A percentile compares a stretch with the other conserved stretches of the same genome.
Conservation (phyloP, 2,888 invertebrate genomes). For the Meiosimyza decipiens region DNA sequence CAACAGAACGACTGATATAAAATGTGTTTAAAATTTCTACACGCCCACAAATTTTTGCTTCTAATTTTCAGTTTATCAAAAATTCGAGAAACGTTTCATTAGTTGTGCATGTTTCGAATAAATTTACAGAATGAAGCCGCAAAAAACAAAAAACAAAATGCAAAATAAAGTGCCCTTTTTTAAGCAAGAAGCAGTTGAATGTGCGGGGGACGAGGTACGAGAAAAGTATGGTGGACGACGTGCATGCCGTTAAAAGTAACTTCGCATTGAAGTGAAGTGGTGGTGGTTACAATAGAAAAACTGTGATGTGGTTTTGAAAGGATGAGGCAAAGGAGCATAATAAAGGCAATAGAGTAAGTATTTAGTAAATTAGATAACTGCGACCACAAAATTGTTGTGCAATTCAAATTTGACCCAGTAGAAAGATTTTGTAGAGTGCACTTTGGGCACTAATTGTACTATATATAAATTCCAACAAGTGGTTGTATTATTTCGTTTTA, state of each 20-base stretch:
- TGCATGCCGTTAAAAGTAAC: not conserved
- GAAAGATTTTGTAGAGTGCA: not conserved
- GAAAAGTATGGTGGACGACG: slow-evolving; percentile 17
- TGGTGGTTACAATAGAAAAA: not conserved
- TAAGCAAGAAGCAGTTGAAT: slow-evolving; percentile 22
- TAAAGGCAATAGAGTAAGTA: not conserved
- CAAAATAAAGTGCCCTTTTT: slow-evolving; percentile 43
- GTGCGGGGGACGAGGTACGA: slow-evolving; percentile 43
- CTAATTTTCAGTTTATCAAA: slow-evolving; percentile 55
- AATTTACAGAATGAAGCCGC: slow-evolving; percentile 46
- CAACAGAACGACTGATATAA: not conserved
- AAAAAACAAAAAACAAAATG: not conserved
- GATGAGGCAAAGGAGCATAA: not conserved
- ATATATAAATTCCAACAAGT: no score
- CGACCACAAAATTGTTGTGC: slow-evolving; percentile 15
- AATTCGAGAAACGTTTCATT: slow-evolving; percentile 62
- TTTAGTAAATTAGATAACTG: slow-evolving; percentile 28
- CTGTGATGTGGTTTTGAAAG: not conserved
- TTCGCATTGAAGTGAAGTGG: slow-evolving; percentile 1
- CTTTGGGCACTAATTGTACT: no score
- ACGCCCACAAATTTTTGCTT: slow-evolving; percentile 12
- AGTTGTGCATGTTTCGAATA: slow-evolving; percentile 64
- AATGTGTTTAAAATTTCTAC: slow-evolving; percentile 25
- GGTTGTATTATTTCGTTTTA: no score
- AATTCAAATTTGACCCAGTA: not conserved